These are phyloP conservation scores for Apomyelois bistriatella DNA, from an alignment of 2,888 invertebrate species.

Conservation along the genomic window DNA sequence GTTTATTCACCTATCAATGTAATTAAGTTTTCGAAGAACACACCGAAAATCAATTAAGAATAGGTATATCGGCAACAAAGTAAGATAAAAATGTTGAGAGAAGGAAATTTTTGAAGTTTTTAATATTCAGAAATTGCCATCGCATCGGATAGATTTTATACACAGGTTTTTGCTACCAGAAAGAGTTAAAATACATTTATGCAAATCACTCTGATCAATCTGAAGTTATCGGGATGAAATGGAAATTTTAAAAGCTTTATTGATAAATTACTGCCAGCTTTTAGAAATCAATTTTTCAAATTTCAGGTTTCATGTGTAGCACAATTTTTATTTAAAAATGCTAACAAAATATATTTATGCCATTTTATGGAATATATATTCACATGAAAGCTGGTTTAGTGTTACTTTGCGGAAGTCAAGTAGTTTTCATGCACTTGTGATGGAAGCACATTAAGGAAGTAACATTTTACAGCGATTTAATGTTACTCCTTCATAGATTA, in stretches of 20 bases:
- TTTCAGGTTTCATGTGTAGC: background rate
- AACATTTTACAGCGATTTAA: too few relatives aligned
- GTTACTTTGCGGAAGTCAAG: too few relatives aligned
- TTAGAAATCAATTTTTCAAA: background rate
- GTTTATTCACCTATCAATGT: too few relatives aligned
- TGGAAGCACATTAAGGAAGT: too few relatives aligned
- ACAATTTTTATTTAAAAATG: background rate
- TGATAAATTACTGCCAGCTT: slow-evolving; percentile 2
- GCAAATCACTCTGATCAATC: slow-evolving; percentile 7
- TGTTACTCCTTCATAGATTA: too few relatives aligned
- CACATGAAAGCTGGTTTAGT: too few relatives aligned
- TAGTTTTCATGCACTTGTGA: too few relatives aligned
- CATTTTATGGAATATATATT: background rate
- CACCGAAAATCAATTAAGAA: too few relatives aligned
- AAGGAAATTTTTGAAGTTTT: background rate
- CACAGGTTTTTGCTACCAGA: background rate
- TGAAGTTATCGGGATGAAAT: slow-evolving; percentile 6
- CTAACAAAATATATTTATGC: too few relatives aligned
- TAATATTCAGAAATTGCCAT: background rate
- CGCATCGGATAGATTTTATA: background rate
- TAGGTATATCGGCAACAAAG: background rate
- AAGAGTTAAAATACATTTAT: slow-evolving; percentile 9
- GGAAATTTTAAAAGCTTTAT: slow-evolving; percentile 1
- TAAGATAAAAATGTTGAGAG: background rate
- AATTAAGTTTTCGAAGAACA: too few relatives aligned